Conservation (phyloP, 2,797 vertebrate species). For the Todus mexicanus region DNA sequence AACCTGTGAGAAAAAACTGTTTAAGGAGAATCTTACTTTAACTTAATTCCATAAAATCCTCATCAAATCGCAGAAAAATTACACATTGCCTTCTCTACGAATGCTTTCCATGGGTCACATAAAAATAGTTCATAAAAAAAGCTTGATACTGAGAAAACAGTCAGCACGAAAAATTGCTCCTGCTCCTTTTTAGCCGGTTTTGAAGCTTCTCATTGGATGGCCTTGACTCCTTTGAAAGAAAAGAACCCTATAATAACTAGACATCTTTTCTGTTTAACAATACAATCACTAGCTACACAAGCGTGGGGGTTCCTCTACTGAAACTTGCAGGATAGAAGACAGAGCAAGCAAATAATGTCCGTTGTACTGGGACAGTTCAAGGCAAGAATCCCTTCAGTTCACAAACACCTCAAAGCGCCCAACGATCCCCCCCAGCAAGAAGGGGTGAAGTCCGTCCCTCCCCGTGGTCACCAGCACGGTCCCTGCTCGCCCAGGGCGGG, state of each 20-base stretch:
- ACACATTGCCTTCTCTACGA: background rate
- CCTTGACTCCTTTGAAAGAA: background rate
- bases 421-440: background rate
- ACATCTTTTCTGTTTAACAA: background rate
- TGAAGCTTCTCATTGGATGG: background rate
- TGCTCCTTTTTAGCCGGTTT: background rate
- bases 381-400: background rate
- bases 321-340: background rate
- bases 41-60: background rate
- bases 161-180: background rate
- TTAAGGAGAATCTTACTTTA: background rate
- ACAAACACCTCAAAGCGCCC: background rate
- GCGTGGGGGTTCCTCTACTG: background rate
- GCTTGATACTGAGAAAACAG: background rate
- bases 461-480: background rate
- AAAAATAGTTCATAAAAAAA: background rate
- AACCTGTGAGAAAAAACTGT: background rate
- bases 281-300: background rate
- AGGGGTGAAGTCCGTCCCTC: background rate
- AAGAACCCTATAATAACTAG: background rate
- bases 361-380: rapidly evolving
- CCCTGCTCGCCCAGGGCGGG: background rate
- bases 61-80: background rate
- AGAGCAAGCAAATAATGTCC: background rate
- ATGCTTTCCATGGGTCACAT: background rate